phyloP scores from a whole-genome alignment of 2,113 vertebrate species.

The Apteryx owenii region DNA sequence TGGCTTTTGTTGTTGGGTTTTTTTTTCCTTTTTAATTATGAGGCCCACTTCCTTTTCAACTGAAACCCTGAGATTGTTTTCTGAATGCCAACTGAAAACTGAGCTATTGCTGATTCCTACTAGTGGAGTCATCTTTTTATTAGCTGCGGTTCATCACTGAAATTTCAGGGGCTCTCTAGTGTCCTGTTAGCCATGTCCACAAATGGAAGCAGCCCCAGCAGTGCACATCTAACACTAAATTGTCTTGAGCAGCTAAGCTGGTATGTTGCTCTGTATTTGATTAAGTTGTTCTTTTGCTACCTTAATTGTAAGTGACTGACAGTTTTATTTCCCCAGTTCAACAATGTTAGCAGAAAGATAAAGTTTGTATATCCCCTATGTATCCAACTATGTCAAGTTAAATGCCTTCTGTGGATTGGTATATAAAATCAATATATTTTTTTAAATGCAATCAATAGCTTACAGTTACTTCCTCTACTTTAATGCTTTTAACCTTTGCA shows the following conservation, averaged over 20 bases:
- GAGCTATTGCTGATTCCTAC: neutral
- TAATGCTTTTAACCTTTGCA: neutral
- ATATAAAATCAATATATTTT: neutral
- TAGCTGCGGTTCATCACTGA: neutral
- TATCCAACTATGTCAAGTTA: neutral
- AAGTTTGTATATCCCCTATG: neutral
- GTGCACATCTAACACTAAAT: neutral
- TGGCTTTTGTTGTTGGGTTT: accelerated
- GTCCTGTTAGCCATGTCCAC: neutral
- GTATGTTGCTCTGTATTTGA: neutral
- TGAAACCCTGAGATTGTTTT: neutral
- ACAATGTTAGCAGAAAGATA: neutral
- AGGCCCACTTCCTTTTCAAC: neutral
- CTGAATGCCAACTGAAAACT: neutral
- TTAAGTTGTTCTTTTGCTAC: conserved; percentile 12
- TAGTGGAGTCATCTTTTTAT: neutral
- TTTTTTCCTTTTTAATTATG: neutral
- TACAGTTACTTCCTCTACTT: neutral
- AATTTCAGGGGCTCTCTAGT: neutral
- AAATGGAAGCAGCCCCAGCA: neutral
- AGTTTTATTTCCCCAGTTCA: conserved; percentile 38
- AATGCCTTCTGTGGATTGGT: neutral
- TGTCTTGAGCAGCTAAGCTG: neutral
- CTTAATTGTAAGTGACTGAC: conserved; percentile 40
- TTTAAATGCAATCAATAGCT: neutral